Percentiles rank a stretch among this genome's conserved stretches.
Evolutionary conservation across 1,140 invertebrate species (phyloP).

Genomic region (Oedothorax gibbosus): DNA sequence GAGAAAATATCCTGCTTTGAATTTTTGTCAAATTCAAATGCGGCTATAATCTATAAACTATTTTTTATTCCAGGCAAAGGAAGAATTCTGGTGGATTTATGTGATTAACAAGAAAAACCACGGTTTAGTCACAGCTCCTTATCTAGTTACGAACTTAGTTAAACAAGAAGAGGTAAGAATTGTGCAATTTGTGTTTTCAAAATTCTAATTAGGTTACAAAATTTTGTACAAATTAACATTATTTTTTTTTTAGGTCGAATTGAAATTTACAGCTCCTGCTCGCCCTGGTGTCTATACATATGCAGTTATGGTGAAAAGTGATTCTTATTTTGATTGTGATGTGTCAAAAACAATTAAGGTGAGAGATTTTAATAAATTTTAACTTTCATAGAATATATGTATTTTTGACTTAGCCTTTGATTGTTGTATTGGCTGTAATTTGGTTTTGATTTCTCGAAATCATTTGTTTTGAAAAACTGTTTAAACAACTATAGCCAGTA

Average conservation of each 20-base stretch:
- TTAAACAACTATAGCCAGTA: too few species aligned
- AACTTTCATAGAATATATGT: too few species aligned
- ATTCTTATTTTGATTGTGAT: slow-evolving; percentile 95
- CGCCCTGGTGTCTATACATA: slow-evolving; percentile 94
- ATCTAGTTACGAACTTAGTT: slow-evolving; percentile 79
- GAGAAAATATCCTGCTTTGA: too few species aligned
- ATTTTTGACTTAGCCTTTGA: too few species aligned
- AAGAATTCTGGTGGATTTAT: slow-evolving; percentile 99
- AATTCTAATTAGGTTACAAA: slow-evolving; percentile 5
- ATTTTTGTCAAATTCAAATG: too few species aligned
- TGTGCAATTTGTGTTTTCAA: not conserved
- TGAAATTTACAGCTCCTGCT: slow-evolving; percentile 94
- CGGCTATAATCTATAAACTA: not conserved
- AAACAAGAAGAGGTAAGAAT: slow-evolving; percentile 69
- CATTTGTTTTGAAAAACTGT: too few species aligned
- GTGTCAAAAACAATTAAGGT: slow-evolving; percentile 91
- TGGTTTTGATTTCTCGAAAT: too few species aligned
- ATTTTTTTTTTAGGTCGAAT: slow-evolving; percentile 78
- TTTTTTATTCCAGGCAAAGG: slow-evolving; percentile 80
- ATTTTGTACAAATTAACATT: not conserved
- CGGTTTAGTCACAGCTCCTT: slow-evolving; percentile 88
- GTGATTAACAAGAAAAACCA: slow-evolving; percentile 93
- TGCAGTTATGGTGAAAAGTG: slow-evolving; percentile 92
- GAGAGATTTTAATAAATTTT: slow-evolving; percentile 34
- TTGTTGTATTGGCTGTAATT: too few species aligned